Evolutionary conservation across 2,888 invertebrate species (phyloP).

Genomic region (Leistus spinibarbis): DNA sequence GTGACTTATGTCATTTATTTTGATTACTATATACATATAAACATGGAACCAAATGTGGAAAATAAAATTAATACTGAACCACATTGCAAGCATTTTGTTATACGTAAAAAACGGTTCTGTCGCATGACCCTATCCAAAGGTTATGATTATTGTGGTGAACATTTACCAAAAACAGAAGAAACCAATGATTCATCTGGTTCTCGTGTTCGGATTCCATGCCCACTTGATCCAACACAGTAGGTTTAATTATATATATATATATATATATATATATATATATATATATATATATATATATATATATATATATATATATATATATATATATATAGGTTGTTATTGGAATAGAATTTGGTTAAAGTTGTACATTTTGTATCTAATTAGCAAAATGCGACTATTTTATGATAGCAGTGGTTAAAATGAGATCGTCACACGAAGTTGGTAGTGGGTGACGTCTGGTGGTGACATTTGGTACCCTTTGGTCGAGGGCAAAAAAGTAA

Average conservation of each 20-base stretch:
- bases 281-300: too few species aligned
- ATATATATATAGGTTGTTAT: too few species aligned
- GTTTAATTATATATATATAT: constrained; percentile 48
- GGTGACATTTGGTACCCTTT: too few species aligned
- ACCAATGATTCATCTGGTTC: constrained; percentile 42
- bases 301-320: too few species aligned
- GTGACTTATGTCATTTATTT: not conserved
- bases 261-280: too few species aligned
- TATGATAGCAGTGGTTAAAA: too few species aligned
- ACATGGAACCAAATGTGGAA: not conserved
- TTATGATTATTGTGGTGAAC: constrained; percentile 75
- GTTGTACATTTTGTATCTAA: too few species aligned
- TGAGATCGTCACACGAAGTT: too few species aligned
- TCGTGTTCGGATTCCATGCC: constrained; percentile 68
- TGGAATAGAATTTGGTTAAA: too few species aligned
- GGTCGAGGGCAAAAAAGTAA: too few species aligned
- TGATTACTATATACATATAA: not conserved
- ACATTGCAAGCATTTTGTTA: constrained; percentile 69
- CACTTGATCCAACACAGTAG: constrained; percentile 76
- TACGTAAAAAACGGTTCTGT: constrained; percentile 74
- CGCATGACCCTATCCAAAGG: constrained; percentile 76
- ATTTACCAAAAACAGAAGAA: constrained; percentile 55
- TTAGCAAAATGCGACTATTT: too few species aligned
- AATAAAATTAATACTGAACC: not conserved
- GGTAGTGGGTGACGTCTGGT: too few species aligned